Base-by-base conservation (phyloP, 2,888 invertebrate species). In the Alcis repandata region DNA sequence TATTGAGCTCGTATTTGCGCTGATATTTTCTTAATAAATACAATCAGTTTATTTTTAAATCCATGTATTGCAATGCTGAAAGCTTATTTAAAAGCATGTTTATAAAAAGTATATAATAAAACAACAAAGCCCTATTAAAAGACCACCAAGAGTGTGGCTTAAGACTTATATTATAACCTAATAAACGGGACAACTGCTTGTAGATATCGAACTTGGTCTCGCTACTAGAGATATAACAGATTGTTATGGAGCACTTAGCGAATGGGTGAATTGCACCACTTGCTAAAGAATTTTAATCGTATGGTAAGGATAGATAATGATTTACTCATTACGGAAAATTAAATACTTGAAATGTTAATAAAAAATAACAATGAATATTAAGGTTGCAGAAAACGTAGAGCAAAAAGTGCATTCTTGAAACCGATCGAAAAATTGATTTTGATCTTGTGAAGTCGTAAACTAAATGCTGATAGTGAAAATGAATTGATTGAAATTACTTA, bases 191-290 rank as follows among this genome's bases (percentile, higher is more conserved):
- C n/a, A n/a, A n/a, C n/a, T 63, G 27, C 19, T n/a, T 15, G n/a
- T 36, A 68, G 59, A 70, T 67, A 62, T 49, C 38, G 38, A 38
- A 59, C 59, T 70, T 59, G 54, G 41, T 63, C 57, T 63, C 52
- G 69, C 62, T 67, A 63, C 36, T 10, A 20, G 33, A 56, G n/a
- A 15, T 19, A 51, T 54, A 43, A 36, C 32, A 46, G 32, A 46
- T 48, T 59, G 36, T 19, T 38, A 33, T 40, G 11, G 46, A 27
- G 27, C 27, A 27, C 27, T 27, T 27, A 27, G 27, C 6, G 27
- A 6, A 27, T 27, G 27, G 6, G 3, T 6, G 27, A 27, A 27
- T 27, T 27, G 27, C 27, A 27, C 6, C 27, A 27, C 27, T 27
- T 27, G 27, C 27, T 2, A 60, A 57, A 33, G 40, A 48, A 48